A percentile compares a stretch with the other conserved stretches of the same genome.
Evolutionary conservation across 2,888 invertebrate species (phyloP).

Genomic region (Lasioglossum pauxillum): DNA sequence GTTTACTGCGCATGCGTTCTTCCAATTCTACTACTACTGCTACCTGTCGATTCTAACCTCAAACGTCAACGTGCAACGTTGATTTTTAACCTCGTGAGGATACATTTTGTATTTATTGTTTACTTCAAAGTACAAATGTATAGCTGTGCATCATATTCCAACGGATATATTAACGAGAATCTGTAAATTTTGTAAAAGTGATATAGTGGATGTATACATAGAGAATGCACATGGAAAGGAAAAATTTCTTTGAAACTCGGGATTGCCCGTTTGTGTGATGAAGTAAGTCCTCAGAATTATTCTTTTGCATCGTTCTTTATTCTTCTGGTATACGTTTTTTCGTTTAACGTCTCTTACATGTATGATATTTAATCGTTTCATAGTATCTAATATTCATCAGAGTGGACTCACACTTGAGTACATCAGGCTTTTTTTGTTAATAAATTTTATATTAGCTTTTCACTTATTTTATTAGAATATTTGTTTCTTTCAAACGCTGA

Average conservation of each 20-base stretch:
- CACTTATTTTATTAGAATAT: background rate
- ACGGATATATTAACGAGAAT: constrained; percentile 22
- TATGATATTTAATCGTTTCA: too few relatives aligned
- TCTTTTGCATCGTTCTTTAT: constrained; percentile 30
- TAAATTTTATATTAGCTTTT: background rate
- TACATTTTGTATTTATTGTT: constrained; percentile 41
- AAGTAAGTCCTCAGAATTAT: constrained; percentile 67
- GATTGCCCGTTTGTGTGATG: constrained; percentile 62
- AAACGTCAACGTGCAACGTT: constrained; percentile 77
- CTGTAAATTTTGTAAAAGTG: constrained; percentile 18
- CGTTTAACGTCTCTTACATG: background rate
- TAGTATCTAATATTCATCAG: background rate
- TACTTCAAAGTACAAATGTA: constrained; percentile 8
- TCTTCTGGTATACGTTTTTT: constrained; percentile 5
- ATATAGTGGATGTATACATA: constrained; percentile 47
- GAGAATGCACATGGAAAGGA: constrained; percentile 40
- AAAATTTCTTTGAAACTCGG: constrained; percentile 53
- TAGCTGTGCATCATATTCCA: constrained; percentile 18
- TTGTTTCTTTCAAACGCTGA: background rate
- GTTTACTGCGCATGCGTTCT: constrained; percentile 67
- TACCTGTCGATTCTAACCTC: constrained; percentile 82
- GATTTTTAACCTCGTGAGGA: constrained; percentile 64
- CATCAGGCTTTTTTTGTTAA: background rate
- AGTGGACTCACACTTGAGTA: background rate
- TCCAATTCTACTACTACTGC: constrained; percentile 64